Conservation (phyloP, 2,797 vertebrate genomes). For the Acrossocheilus fasciatus region DNA sequence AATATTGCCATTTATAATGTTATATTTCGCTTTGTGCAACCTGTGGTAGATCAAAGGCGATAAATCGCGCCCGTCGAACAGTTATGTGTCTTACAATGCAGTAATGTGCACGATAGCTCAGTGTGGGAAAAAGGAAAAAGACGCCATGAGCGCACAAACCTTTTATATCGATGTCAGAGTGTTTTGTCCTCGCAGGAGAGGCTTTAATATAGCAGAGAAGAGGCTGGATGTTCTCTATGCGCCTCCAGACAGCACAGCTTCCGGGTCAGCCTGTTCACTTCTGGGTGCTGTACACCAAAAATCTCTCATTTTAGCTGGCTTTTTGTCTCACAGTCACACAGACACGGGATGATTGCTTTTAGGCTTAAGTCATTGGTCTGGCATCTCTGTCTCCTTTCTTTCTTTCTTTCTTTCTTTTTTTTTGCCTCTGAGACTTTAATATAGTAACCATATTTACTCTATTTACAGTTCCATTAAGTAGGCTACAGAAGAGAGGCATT, state of each 20-base stretch:
- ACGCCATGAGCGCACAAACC: constrained; percentile 75
- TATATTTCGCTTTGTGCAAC: constrained; percentile 76
- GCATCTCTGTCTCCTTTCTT: background rate
- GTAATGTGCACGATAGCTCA: constrained; percentile 7
- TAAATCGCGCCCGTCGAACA: constrained; percentile 8
- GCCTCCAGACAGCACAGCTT: constrained; percentile 85
- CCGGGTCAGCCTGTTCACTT: constrained; percentile 95
- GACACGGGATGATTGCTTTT: background rate
- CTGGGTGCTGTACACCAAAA: constrained; percentile 81
- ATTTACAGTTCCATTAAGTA: background rate
- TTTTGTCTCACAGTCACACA: background rate
- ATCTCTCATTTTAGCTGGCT: constrained; percentile 16
- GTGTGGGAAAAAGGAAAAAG: constrained; percentile 28
- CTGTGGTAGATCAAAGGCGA: constrained; percentile 62
- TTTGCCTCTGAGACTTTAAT: background rate
- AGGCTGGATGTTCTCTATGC: constrained; percentile 81
- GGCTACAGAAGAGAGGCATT: background rate
- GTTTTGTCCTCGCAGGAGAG: constrained; percentile 73
- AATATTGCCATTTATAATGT: constrained; percentile 64
- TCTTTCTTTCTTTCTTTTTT: too few relatives aligned
- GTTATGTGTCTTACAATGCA: background rate
- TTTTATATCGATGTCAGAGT: constrained; percentile 77
- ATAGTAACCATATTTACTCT: background rate
- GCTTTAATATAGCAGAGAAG: constrained; percentile 76
- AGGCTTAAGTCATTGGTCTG: background rate